These are phyloP conservation scores for Nerophis ophidion DNA, from an alignment of 2,113 vertebrate species.

Conservation along the genomic window DNA sequence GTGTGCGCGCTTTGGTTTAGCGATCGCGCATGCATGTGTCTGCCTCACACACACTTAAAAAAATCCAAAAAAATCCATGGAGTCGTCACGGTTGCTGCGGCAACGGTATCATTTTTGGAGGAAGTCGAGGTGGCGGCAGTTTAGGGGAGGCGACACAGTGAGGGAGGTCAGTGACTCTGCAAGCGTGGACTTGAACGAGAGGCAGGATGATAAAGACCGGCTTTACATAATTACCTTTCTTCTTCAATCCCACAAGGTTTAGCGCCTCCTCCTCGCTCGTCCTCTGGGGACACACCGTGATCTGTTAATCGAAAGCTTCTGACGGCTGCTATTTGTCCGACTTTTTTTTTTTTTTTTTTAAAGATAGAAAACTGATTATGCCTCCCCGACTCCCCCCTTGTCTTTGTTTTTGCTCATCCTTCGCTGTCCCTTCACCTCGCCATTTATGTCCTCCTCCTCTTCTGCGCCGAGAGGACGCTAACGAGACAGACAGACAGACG, in stretches of 20 bases:
- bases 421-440: conserved; percentile 25
- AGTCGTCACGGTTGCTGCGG: conserved; percentile 77
- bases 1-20: background rate
- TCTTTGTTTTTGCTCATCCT: conserved; percentile 1
- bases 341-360: conserved; percentile 21
- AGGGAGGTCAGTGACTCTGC: conserved; percentile 23
- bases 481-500: conserved; percentile 8
- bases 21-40: conserved; percentile 1
- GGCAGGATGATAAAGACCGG: conserved; percentile 5
- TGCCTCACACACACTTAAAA: conserved; percentile 41
- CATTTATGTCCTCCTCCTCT: conserved; percentile 15
- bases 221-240: conserved; percentile 47
- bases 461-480: conserved; percentile 17
- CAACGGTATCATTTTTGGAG: conserved; percentile 69
- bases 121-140: conserved; percentile 34
- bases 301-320: conserved; percentile 26
- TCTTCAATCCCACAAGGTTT: conserved; percentile 33
- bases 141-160: conserved; percentile 21
- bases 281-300: conserved; percentile 35
- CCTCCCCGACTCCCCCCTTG: too few species aligned
- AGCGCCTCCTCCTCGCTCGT: conserved; percentile 25
- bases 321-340: conserved; percentile 28
- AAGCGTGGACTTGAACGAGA: conserved; percentile 7
- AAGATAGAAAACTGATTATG: conserved; percentile 4
- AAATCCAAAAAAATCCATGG: conserved; percentile 66